A percentile compares a stretch with the other conserved stretches of the same genome.
Evolutionary conservation across 2,888 invertebrate species (phyloP).

Genomic region (Sarcophaga caerulescens): DNA sequence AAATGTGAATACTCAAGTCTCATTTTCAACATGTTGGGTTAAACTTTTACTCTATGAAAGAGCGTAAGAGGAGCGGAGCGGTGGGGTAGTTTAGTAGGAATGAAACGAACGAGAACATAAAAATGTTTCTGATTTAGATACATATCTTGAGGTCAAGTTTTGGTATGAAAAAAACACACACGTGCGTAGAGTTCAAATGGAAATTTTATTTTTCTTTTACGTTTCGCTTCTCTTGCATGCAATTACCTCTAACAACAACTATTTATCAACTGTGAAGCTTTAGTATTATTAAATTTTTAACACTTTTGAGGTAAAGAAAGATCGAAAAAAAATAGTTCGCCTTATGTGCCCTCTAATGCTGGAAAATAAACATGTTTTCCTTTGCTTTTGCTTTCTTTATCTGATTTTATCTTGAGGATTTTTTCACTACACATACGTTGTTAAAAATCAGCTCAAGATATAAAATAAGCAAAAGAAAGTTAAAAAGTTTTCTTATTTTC

Average conservation of each 20-base stretch:
- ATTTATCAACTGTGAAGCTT: slow-evolving; percentile 50
- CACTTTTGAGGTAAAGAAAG: slow-evolving; percentile 14
- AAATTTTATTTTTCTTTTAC: neutral
- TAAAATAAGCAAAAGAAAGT: slow-evolving; percentile 17
- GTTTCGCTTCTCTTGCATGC: no score
- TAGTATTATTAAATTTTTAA: slow-evolving; percentile 48
- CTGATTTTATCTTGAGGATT: slow-evolving; percentile 15
- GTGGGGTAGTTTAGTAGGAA: neutral
- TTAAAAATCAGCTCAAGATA: slow-evolving; percentile 1
- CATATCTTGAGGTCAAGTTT: slow-evolving; percentile 57
- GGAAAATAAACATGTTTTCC: slow-evolving; percentile 35
- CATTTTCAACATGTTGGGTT: slow-evolving; percentile 4
- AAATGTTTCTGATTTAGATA: slow-evolving; percentile 54
- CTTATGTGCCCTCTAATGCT: slow-evolving; percentile 9
- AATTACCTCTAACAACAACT: slow-evolving; percentile 3
- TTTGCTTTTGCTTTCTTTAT: neutral
- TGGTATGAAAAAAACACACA: neutral
- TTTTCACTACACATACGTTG: neutral
- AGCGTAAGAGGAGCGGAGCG: neutral
- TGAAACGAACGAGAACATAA: slow-evolving; percentile 25
- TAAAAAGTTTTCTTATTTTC: slow-evolving; percentile 30
- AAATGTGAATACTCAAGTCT: neutral
- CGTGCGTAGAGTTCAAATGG: slow-evolving; percentile 5
- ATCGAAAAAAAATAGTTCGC: neutral
- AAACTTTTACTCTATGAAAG: neutral